A percentile compares a stretch with the other conserved stretches of the same genome.
Evolutionary conservation across 2,113 vertebrate genomes (phyloP).

Genomic region (Ia io): DNA sequence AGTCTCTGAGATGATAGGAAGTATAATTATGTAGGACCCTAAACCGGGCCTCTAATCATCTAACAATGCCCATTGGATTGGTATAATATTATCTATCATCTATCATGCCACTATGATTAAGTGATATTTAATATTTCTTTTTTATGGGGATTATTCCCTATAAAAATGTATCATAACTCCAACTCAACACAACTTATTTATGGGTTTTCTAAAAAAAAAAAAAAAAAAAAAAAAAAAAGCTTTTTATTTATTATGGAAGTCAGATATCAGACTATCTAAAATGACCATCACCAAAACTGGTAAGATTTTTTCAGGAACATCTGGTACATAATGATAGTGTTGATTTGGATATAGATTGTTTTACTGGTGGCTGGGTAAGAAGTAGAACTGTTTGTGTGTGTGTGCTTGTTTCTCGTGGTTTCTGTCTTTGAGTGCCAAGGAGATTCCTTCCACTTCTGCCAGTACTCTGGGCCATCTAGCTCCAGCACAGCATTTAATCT

Average conservation of each 20-base stretch:
- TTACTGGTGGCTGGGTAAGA: not conserved
- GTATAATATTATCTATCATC: conserved; percentile 58
- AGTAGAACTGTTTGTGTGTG: not conserved
- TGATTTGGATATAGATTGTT: not conserved
- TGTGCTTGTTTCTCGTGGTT: not conserved
- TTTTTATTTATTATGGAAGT: not conserved
- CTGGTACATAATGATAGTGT: not conserved
- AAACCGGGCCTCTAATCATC: conserved; percentile 68
- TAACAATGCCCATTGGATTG: conserved; percentile 72
- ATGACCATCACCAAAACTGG: not conserved
- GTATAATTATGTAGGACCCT: conserved; percentile 72
- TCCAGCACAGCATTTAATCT: not conserved
- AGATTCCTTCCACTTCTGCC: not conserved
- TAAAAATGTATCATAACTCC: conserved; percentile 45
- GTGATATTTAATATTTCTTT: conserved; percentile 52
- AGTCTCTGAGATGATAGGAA: conserved; percentile 66
- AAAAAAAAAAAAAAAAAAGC: not conserved
- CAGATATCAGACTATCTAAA: not conserved
- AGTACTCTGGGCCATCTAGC: too few relatives aligned
- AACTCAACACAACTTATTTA: not conserved
- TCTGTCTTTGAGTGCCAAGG: not conserved
- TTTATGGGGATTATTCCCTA: conserved; percentile 55
- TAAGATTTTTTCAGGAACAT: not conserved
- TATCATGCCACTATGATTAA: conserved; percentile 66
- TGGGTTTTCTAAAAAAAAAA: not conserved